Conservation (phyloP, 2,888 invertebrate genomes). For the Polydrusus pterygomalis region DNA sequence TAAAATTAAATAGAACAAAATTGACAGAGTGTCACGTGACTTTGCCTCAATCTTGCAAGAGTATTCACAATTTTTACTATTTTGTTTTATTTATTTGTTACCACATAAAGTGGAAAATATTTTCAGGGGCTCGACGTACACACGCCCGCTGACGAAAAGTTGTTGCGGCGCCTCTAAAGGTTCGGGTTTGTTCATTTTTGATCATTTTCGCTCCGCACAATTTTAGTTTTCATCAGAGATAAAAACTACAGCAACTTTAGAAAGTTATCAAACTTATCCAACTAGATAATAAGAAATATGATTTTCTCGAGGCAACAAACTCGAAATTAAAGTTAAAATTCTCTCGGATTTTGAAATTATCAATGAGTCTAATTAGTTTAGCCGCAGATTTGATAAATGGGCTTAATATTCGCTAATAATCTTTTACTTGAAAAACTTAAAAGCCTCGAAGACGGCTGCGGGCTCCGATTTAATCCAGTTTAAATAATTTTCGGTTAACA, state of each 20-base stretch:
- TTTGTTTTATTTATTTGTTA: no score
- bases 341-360: constrained; percentile 62
- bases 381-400: constrained; percentile 63
- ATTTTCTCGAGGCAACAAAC: constrained; percentile 49
- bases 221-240: constrained; percentile 17
- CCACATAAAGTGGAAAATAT: no score
- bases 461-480: constrained; percentile 47
- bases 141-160: no score
- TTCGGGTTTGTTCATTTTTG: no score
- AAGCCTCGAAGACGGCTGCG: constrained; percentile 49
- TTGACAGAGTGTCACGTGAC: no score
- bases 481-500: constrained; percentile 49
- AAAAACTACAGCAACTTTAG: constrained; percentile 45
- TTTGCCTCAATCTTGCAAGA: no score
- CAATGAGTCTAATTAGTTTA: constrained; percentile 68
- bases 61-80: no score
- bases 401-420: constrained; percentile 64
- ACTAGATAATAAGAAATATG: constrained; percentile 54
- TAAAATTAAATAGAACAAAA: no score
- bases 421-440: constrained; percentile 61
- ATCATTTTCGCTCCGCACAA: no score
- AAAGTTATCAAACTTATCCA: constrained; percentile 36
- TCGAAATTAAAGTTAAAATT: constrained; percentile 46
- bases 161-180: no score
- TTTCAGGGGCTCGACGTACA: no score